Percentiles rank a stretch among this genome's conserved stretches.
phyloP scores from a whole-genome alignment of 2,113 vertebrate genomes.

The Phaetusa simplex region DNA sequence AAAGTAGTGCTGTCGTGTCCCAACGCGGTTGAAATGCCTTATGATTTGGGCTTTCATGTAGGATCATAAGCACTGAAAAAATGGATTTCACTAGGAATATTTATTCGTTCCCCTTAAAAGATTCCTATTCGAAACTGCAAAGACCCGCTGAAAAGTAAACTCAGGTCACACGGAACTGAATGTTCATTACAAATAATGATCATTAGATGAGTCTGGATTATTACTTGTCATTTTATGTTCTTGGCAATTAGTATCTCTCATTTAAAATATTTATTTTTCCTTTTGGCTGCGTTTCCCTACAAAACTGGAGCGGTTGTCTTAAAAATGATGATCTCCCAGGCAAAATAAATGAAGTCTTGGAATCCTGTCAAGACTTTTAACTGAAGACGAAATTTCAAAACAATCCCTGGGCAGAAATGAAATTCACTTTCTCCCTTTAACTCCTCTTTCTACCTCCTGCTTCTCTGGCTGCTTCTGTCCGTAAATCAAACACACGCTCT shows the following conservation, averaged over 20 bases:
- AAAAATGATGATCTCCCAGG: background rate
- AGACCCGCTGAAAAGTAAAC: background rate
- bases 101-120: background rate
- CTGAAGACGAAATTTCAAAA: slow-evolving; percentile 2
- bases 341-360: slow-evolving; percentile 33
- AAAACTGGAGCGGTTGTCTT: background rate
- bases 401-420: background rate
- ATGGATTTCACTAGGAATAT: background rate
- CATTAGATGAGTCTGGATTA: background rate
- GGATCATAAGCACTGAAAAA: background rate
- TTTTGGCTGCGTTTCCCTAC: background rate
- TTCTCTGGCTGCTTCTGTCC: background rate
- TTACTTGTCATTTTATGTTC: background rate
- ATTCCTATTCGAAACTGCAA: background rate
- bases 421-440: background rate
- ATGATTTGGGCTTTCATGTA: background rate
- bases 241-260: background rate
- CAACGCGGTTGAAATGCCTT: background rate
- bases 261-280: slow-evolving; percentile 36
- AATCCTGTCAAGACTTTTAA: slow-evolving; percentile 16
- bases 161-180: background rate
- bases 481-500: background rate
- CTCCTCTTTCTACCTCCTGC: background rate
- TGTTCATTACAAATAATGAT: background rate
- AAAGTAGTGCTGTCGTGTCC: background rate